Conservation (phyloP, 2,113 vertebrate genomes). For the Chauna torquata region DNA sequence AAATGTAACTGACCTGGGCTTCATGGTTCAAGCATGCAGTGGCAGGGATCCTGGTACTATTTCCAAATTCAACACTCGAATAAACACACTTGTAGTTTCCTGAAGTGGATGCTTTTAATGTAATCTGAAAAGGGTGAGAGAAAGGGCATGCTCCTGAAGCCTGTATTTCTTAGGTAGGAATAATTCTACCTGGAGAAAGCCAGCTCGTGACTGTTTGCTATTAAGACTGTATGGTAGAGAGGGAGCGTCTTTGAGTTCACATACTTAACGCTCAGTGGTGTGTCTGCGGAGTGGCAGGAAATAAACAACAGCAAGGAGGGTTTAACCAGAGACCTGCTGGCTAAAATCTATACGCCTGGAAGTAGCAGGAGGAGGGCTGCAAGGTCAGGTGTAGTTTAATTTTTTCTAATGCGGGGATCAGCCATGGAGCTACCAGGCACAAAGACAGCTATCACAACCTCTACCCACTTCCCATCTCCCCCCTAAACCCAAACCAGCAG, state of each 20-base stretch:
- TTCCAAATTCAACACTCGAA: slow-evolving; percentile 44
- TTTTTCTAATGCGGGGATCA: not conserved
- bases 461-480: not conserved
- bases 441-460: not conserved
- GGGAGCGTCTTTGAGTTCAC: slow-evolving; percentile 36
- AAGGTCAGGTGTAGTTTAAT: not conserved
- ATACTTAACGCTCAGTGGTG: slow-evolving; percentile 46
- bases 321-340: slow-evolving; percentile 57
- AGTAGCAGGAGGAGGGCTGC: not conserved
- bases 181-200: slow-evolving; percentile 29
- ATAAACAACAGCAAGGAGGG: slow-evolving; percentile 30
- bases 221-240: not conserved
- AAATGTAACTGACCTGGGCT: slow-evolving; percentile 53
- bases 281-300: slow-evolving; percentile 20
- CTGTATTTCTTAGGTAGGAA: slow-evolving; percentile 31
- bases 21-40: slow-evolving; percentile 27
- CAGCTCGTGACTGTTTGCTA: slow-evolving; percentile 12
- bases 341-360: not conserved
- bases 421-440: not conserved
- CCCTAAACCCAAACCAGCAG: not conserved
- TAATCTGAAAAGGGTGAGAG: slow-evolving; percentile 50
- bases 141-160: slow-evolving; percentile 35
- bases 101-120: slow-evolving; percentile 53
- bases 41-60: slow-evolving; percentile 26
- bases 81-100: slow-evolving; percentile 45